Evolutionary conservation across 2,797 vertebrate genomes (phyloP), one percentile per base, ranked within the genome.

Genomic region (Geotria australis): DNA sequence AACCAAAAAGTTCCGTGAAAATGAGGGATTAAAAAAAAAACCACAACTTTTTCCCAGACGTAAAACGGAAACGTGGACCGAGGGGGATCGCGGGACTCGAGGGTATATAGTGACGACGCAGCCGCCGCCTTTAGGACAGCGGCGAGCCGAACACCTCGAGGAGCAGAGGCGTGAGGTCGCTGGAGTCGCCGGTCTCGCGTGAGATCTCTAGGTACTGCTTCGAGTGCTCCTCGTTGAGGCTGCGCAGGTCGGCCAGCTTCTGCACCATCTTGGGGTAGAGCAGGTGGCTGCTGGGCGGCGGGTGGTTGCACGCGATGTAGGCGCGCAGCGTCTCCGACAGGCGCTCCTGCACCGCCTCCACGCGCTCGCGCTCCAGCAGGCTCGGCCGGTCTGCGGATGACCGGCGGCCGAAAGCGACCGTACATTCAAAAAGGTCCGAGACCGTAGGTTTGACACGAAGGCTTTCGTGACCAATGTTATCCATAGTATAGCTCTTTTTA

Each of bases 201-300:
- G 88, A 83, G 53, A 96, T 77, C 7, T 71, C 79, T 65, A 80
- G 84, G 69, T 93, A 94, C 74, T 96, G 85, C 70, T 80, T 81
- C 65, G 84, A 85, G 74, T 96, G 81, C 70, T 96, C 85, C 72
- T 94, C 85, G 1, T 86, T 93, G 58, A 96, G 77, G 73, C 85
- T 93, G 49, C 88, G 76, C 57, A 96, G 75, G 66, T 96, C 88
- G 0, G 86, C 82, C 60, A 96, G 70, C 64, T 94, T 96, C 73
- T 96, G 88, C 74, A 96, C 93, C 88, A 96, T 96, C 72, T 85
- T 93, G 64, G 88, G 79, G 1, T 96, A 94, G 60, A 91, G 78
- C 61, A 85, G 73, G 61, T 76, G 82, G 46, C 80, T 74, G 2
- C 82, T 81, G 0, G 76, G 74, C 0, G 67, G 64, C 0, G 79